phyloP scores from a whole-genome alignment of 2,113 vertebrate species.

The Myodes glareolus region DNA sequence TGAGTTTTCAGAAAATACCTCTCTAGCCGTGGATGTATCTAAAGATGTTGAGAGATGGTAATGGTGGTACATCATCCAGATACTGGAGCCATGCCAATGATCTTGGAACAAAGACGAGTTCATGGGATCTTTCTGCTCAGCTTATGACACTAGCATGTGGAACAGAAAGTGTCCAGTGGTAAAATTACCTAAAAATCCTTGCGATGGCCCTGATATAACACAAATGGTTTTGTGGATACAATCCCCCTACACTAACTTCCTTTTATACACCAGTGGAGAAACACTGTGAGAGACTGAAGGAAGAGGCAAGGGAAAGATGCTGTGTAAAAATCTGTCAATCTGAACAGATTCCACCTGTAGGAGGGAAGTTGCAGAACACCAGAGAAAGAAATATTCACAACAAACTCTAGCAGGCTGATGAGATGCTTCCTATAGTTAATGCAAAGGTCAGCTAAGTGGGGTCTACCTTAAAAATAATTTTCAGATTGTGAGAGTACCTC shows the following conservation, averaged over 20 bases:
- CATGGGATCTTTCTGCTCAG: not conserved
- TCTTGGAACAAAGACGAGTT: conserved; percentile 18
- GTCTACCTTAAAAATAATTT: not conserved
- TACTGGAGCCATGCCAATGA: conserved; percentile 28
- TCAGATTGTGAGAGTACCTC: not conserved
- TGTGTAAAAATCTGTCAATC: not conserved
- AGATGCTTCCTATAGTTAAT: not conserved
- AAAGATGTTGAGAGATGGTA: conserved; percentile 53
- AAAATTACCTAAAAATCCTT: conserved; percentile 43
- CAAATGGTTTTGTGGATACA: not conserved
- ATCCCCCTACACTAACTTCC: not conserved
- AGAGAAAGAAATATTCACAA: not conserved
- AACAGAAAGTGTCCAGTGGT: not conserved
- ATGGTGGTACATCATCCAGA: not conserved
- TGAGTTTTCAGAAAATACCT: conserved; percentile 44
- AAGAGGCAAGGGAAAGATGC: not conserved
- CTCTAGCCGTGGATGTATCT: not conserved
- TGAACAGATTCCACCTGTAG: not conserved
- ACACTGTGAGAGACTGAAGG: not conserved
- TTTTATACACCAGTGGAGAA: not conserved
- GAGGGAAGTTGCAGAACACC: not conserved
- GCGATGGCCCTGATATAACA: not conserved
- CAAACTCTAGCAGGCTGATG: not conserved
- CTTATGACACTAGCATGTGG: conserved; percentile 31
- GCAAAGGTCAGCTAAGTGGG: not conserved